Evolutionary conservation across 1,140 invertebrate species (phyloP).

Genomic region (Brachionus asplanchnoidis): DNA sequence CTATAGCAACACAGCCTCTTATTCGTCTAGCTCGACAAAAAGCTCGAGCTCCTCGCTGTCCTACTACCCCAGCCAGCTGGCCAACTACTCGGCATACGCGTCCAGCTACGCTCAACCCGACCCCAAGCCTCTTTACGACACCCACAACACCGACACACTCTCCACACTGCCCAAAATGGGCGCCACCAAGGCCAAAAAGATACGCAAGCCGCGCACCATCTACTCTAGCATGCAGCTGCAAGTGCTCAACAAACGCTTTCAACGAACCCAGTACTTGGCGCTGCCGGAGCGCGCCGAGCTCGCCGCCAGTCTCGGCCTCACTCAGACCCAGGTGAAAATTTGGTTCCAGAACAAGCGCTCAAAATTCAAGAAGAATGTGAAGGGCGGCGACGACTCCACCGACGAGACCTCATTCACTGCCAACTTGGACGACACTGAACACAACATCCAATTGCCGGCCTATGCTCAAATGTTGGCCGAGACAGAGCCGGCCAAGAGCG

Average conservation of each 20-base stretch:
- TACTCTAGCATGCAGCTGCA: slow-evolving; percentile 48
- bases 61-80: background rate
- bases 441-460: background rate
- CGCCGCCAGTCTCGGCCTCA: slow-evolving; percentile 79
- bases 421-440: background rate
- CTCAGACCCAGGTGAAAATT: slow-evolving; percentile 97
- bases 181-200: slow-evolving; percentile 38
- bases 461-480: background rate
- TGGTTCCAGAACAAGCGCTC: slow-evolving; percentile 95
- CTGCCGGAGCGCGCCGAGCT: slow-evolving; percentile 89
- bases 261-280: slow-evolving; percentile 89
- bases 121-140: background rate
- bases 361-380: slow-evolving; percentile 96
- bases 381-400: slow-evolving; percentile 14
- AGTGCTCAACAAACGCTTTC: slow-evolving; percentile 66
- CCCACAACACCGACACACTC: background rate
- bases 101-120: background rate
- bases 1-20: background rate
- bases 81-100: background rate
- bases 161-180: background rate
- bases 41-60: background rate
- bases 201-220: slow-evolving; percentile 44
- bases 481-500: background rate
- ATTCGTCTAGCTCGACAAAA: background rate
- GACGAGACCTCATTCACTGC: background rate